Base-by-base conservation (phyloP, 2,888 invertebrate species). In the Zhuqinia jingwanae region DNA sequence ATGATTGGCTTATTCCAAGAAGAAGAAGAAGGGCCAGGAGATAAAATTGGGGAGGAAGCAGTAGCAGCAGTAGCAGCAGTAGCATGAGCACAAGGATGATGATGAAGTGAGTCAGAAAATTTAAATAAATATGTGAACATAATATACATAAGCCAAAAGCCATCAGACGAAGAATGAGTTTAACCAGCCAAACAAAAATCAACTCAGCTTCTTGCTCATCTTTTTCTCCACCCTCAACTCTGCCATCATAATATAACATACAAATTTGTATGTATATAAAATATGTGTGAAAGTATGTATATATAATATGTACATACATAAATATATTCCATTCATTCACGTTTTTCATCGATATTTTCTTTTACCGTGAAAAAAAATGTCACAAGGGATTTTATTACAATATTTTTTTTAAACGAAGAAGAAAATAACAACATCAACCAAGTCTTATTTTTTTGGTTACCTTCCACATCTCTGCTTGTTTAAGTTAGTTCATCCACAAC, bases 331-430 rank as follows among this genome's bases (percentile, higher is more conserved):
- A 25, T 22, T 36, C 50, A 20, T 27, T 56, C 30, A 47, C 45
- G 47, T 50, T 47, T 70, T 65, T 63, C 63, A 47, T 79, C 78
- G 63, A 63, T 65, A 65, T 50, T 58, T n/a, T n/a, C n/a, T n/a
- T n/a, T n/a, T 27, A 45, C 81, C 81, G 81, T 73, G 73, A 81
- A 81, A 73, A 81, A 81, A 81, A 73, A 81, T 81, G 81, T 81
- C 81, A 73, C 81, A 47, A 30, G 81, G 81, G 81, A 81, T 81
- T 73, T 81, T 73, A 47, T 50, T 70, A 70, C 47, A n/a, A 50
- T 70, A 70, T 70, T 70, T 70, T 68, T 50, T 68, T 68, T 68
- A 68, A 68, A 68, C 45, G 68, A 36, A 70, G 70, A 70, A 50
- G 22, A 80, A 42, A 60, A 79, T 65, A 36, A 6, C 5, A 36